Evolutionary conservation across 2,888 invertebrate genomes (phyloP).

Genomic region (Hydriomena furcata): DNA sequence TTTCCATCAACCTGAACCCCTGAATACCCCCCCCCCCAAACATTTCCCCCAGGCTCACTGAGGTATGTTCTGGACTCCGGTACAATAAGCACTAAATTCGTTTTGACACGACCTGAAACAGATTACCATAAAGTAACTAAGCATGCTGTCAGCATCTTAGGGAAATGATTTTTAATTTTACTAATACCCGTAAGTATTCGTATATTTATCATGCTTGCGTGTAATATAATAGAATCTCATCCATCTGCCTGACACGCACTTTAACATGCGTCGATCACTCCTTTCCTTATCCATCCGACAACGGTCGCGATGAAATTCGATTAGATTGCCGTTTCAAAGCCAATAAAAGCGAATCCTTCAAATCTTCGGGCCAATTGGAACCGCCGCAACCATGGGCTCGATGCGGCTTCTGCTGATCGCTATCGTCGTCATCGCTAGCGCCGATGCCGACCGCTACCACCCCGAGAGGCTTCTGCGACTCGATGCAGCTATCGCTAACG

Average conservation of each 20-base stretch:
- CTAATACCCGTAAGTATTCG: no score
- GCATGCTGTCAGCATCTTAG: no score
- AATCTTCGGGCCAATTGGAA: constrained; percentile 9
- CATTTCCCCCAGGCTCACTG: no score
- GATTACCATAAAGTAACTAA: no score
- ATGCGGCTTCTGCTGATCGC: constrained; percentile 7
- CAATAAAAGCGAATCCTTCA: constrained; percentile 19
- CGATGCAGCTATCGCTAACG: constrained; percentile 19
- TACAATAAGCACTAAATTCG: no score
- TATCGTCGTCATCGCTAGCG: constrained; percentile 3
- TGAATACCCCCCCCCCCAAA: no score
- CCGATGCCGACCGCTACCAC: constrained; percentile 20
- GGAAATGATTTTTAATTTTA: no score
- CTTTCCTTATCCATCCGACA: constrained; percentile 12
- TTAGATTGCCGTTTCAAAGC: constrained; percentile 20
- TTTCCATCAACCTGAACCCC: no score
- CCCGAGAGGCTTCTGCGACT: constrained; percentile 20
- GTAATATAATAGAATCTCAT: no score
- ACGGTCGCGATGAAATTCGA: constrained; percentile 4
- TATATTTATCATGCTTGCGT: no score
- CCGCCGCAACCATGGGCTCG: constrained; percentile 17
- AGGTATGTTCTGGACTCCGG: no score
- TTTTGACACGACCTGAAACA: no score
- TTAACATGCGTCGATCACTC: background rate
- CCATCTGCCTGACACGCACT: background rate